A percentile compares a stretch with the other conserved stretches of the same genome.
Evolutionary conservation across 2,113 vertebrate species (phyloP).

Genomic region (Petrocephalus zakoni): DNA sequence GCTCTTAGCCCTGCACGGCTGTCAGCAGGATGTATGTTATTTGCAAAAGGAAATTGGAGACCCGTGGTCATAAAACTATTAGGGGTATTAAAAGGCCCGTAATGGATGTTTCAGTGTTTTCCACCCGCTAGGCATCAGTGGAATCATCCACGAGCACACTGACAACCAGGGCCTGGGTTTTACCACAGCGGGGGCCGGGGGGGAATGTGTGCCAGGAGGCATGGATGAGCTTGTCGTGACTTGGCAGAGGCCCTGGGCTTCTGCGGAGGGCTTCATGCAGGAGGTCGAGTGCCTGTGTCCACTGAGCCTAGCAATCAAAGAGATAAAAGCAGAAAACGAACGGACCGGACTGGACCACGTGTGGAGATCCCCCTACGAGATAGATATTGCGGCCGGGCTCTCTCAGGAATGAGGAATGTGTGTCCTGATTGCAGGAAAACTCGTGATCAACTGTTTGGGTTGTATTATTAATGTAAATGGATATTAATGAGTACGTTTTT

Average conservation of each 20-base stretch:
- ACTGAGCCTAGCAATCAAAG: not conserved
- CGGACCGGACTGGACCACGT: conserved; percentile 4
- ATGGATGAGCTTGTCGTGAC: conserved; percentile 21
- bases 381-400: conserved; percentile 9
- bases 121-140: not conserved
- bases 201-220: not conserved
- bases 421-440: not conserved
- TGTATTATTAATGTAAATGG: conserved; percentile 8
- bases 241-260: conserved; percentile 2
- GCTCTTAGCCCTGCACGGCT: not conserved
- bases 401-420: not conserved
- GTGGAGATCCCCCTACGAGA: conserved; percentile 34
- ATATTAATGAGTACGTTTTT: not conserved
- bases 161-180: conserved; percentile 2
- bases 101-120: conserved; percentile 10
- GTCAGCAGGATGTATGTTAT: conserved; percentile 41
- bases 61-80: conserved; percentile 37
- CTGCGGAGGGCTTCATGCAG: not conserved
- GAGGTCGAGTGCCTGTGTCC: not conserved
- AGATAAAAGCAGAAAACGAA: conserved; percentile 21
- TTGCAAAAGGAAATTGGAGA: conserved; percentile 39
- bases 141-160: not conserved
- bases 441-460: conserved; percentile 4
- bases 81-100: not conserved
- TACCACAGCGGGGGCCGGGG: not conserved